Evolutionary conservation across 2,888 invertebrate genomes (phyloP), one percentile per base, ranked within the genome.

Genomic region (Meghimatium bilineatum): DNA sequence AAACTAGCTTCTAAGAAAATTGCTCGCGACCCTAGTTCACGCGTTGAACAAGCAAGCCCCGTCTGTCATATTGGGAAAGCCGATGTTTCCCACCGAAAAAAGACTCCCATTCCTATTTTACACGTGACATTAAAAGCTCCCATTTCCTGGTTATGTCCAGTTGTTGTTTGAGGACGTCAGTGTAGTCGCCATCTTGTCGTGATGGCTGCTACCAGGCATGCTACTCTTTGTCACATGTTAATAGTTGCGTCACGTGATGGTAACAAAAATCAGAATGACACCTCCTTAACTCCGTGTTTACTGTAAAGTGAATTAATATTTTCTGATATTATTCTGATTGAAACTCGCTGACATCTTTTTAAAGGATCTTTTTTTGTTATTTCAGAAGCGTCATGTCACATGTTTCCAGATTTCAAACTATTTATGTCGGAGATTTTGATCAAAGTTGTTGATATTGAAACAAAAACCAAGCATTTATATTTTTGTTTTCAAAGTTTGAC

Each of bases 1-100:
- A 66, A 56, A 66, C n/a, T 29, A 32, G 82, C 82, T 82, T 82
- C 82, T 82, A 75, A 76, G 82, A 82, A 82, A 76, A 82, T 82
- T 82, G 82, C 82, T 38, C 56, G 67, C 76, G 82, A 52, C 82
- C 82, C 76, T 34, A 44, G 82, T 66, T 76, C 75, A 82, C 49
- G 76, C 66, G 49, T 52, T 76, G n/a, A 81, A 38, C 81, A 81
- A 81, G 81, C 81, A 81, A 52, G 23, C 76, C 75, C 82, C 75
- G 63, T 82, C 82, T 82, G 82, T 82, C 82, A 82, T 63, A 44
- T 49, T 67, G 82, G 44, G 34, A 82, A 52, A 52, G 67, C 23
- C 67, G 49, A 49, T 66, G 76, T 76, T 82, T 76, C 82, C 82
- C 75, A 66, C 66, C 29, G 76, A 82, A 74, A 81, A 74, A 72